Conservation (phyloP, 2,888 invertebrate species). For the Polydrusus pterygomalis region DNA sequence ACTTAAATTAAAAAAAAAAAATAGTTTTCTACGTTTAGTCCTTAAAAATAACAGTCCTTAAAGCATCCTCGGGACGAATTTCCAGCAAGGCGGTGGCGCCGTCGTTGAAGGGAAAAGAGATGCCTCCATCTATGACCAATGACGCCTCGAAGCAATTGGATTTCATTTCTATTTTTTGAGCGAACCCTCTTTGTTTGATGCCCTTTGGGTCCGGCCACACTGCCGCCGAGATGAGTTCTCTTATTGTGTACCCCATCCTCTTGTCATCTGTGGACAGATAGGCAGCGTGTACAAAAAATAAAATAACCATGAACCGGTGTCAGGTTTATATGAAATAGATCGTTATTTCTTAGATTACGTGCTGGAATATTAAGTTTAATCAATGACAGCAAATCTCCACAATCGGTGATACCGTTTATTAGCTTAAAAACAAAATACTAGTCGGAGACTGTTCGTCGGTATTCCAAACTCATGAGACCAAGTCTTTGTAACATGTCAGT, state of each 20-base stretch:
- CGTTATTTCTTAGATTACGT: too few species aligned
- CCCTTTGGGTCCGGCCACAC: constrained; percentile 88
- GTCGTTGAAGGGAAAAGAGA: constrained; percentile 95
- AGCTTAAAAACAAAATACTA: too few species aligned
- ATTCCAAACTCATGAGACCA: too few species aligned
- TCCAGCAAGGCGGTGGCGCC: constrained; percentile 91
- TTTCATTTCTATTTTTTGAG: constrained; percentile 83
- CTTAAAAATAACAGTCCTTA: constrained; percentile 81
- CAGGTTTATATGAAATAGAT: too few species aligned
- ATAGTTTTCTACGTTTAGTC: constrained; percentile 55
- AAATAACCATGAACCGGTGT: too few species aligned
- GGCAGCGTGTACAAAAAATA: too few species aligned
- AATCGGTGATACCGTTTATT: too few species aligned
- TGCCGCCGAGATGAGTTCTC: constrained; percentile 94
- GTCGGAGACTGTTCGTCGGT: too few species aligned
- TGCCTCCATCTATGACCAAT: constrained; percentile 96
- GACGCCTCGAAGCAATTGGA: constrained; percentile 94
- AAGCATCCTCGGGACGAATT: constrained; percentile 89
- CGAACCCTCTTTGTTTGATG: constrained; percentile 85
- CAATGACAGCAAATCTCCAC: too few species aligned
- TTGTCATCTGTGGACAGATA: constrained; percentile 78
- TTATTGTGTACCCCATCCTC: constrained; percentile 91
- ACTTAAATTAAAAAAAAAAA: too few species aligned
- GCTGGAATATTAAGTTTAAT: too few species aligned
- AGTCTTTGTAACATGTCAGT: too few species aligned